Evolutionary conservation across 2,888 invertebrate species (phyloP), one percentile per base, ranked within the genome.

Genomic region (Pardosa pseudoannulata): DNA sequence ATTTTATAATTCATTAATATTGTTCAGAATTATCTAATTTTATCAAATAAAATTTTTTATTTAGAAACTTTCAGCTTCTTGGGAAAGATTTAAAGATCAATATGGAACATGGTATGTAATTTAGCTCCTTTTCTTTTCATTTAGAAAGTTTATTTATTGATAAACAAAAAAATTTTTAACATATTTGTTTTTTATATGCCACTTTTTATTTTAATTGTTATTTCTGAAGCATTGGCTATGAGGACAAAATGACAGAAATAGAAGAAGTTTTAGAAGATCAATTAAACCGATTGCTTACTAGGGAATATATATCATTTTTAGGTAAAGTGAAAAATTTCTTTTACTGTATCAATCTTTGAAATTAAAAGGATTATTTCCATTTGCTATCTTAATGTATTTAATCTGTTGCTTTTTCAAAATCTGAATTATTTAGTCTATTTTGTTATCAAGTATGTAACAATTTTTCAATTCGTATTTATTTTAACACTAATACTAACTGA

Each of bases 231-330:
- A 82, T 82, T 28, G 73, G 68, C 31, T 88, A 87, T 76, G 89
- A 89, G 41, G 89, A 91, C 6, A 90, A 91, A 23, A 89, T 90
- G 29, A 88, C 89, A 9, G 91, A 91, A 83, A 89, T 90, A 13
- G 90, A 91, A 83, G 91, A 91, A 89, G 90, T 91, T 2, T 73
- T 91, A 41, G 91, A 91, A 65, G 91, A 91, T 79, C 91, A 91
- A 80, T 92, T 98, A 71, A 96, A 96, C 87, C 93, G 97, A 82
- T 95, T 96, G 82, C 92, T 97, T 79, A 96, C 97, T 0, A 93
- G 97, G 86, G 98, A 98, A 91, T 96, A 97, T 91, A 92, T 98
- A 31, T 97, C 97, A 89, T 94, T 97, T 0, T 91, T 97, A 94
- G 92, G 94, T 95, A 71, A n/a, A 65, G 23, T 16, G 16, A 7